Evolutionary conservation across 2,888 invertebrate genomes (phyloP).

Genomic region (Macrophya annulata): DNA sequence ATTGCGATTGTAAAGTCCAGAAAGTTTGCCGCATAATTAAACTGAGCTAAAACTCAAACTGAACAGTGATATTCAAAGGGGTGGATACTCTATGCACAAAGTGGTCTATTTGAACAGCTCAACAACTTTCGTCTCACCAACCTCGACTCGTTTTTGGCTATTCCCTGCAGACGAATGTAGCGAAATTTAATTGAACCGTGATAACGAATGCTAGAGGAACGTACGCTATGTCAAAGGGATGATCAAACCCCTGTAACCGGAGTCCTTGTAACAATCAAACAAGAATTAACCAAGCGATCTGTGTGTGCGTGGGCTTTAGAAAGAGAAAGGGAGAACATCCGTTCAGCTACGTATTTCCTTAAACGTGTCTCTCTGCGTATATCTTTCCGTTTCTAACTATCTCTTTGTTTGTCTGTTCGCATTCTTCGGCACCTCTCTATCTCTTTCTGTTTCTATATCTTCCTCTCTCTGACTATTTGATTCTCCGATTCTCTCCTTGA

Average conservation of each 20-base stretch:
- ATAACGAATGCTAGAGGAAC: conserved; percentile 20
- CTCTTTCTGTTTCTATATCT: conserved; percentile 46
- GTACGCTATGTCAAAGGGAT: not conserved
- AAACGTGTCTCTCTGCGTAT: conserved; percentile 34
- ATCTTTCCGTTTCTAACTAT: conserved; percentile 13
- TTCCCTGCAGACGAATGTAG: not conserved
- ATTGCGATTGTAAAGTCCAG: not conserved
- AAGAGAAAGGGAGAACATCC: not conserved
- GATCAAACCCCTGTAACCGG: not conserved
- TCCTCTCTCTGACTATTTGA: conserved; percentile 47
- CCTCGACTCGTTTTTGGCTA: not conserved
- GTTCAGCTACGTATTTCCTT: conserved; percentile 6
- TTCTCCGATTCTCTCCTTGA: conserved; percentile 44
- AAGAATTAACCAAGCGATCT: conserved; percentile 36
- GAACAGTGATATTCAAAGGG: conserved; percentile 22
- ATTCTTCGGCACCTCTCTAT: conserved; percentile 52
- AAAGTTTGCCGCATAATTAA: not conserved
- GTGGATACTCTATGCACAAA: not conserved
- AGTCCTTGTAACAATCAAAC: conserved; percentile 31
- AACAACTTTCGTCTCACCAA: conserved; percentile 11
- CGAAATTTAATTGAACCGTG: conserved; percentile 45
- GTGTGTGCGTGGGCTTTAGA: conserved; percentile 8
- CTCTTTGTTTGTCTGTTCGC: conserved; percentile 23
- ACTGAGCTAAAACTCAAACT: conserved; percentile 20
- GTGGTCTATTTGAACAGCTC: conserved; percentile 24